Base-by-base conservation (phyloP, 2,113 vertebrate genomes). In the Limanda limanda region DNA sequence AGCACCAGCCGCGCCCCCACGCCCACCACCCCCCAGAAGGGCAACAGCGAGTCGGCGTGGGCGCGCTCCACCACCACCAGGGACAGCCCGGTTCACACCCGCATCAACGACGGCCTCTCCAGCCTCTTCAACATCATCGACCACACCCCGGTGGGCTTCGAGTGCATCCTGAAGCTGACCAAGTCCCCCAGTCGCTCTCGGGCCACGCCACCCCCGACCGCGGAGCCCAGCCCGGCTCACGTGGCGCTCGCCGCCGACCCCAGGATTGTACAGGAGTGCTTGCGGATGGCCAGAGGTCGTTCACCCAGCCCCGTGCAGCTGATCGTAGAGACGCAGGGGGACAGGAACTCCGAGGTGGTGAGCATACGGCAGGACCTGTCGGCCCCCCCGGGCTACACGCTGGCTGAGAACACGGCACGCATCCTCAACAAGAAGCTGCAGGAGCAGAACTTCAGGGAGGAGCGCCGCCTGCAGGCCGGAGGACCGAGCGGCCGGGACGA, bases 91-190 rank as follows among this genome's bases (percentile, higher is more conserved):
- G 98, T 99, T 79, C 98, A 99, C 89, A 97, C 97, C 31, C 98
- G 97, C 89, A 99, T 99, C 92, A 98, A 97, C 0, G 97, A 99
- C 4, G 98, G 98, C 47, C 96, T 99, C 78, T 99, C 98, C 92
- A 99, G 98, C 92, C 95, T 99, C 85, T 99, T 99, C 92, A 99
- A 96, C 92, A 99, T 99, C 89, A 98, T 99, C 21, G 98, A 99
- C 92, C 98, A 99, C 84, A 97, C 95, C 7, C 97, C 97, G 0
- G 92, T 95, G 47, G 93, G 83, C 67, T 96, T 94, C 37, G 98
- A 98, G 74, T 67, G 93, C 78, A 83, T 94, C 51, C 96, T 95
- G 88, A 98, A 97, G 92, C 96, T 96, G 76, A 88, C 91, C 57
- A 95, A 95, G 78, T 96, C 96, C 3, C 94, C 94, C n/a, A 96